Conservation (phyloP, 2,797 vertebrate genomes). For the Arnoldichthys spilopterus region DNA sequence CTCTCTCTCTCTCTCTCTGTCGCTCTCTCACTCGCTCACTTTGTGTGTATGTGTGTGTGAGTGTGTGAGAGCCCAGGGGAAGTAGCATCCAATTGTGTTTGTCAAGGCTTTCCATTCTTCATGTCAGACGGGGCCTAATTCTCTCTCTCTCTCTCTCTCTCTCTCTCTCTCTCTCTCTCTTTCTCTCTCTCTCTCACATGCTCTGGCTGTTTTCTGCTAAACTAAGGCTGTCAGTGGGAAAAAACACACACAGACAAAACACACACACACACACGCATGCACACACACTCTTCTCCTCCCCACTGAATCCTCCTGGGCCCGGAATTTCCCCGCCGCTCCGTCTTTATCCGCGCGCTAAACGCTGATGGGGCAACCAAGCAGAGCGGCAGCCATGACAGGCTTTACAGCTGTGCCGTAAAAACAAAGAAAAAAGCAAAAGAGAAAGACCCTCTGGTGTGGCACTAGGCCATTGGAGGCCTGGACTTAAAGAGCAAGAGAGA, state of each 20-base stretch:
- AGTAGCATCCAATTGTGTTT: constrained; percentile 88
- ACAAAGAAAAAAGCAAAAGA: constrained; percentile 64
- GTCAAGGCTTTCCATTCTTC: constrained; percentile 91
- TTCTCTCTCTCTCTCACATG: constrained; percentile 70
- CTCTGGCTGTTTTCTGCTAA: constrained; percentile 90
- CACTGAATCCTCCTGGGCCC: constrained; percentile 82
- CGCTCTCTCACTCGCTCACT: constrained; percentile 2
- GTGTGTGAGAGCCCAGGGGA: constrained; percentile 79
- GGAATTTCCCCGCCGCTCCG: constrained; percentile 79
- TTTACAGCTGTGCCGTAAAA: constrained; percentile 81
- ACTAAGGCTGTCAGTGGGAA: constrained; percentile 87
- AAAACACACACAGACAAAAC: constrained; percentile 85
- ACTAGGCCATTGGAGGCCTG: constrained; percentile 71
- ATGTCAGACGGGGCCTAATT: constrained; percentile 81
- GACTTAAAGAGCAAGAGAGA: constrained; percentile 48
- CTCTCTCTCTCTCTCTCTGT: constrained; percentile 15
- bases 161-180: constrained; percentile 22
- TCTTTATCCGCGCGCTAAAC: constrained; percentile 90
- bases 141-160: constrained; percentile 56
- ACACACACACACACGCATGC: constrained; percentile 72
- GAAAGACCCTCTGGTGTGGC: constrained; percentile 71
- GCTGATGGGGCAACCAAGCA: constrained; percentile 94
- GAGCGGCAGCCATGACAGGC: constrained; percentile 86
- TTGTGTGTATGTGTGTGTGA: constrained; percentile 39
- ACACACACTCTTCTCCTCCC: constrained; percentile 79